phyloP scores from a whole-genome alignment of 2,888 invertebrate species.

The Rhorus exstirpatorius region DNA sequence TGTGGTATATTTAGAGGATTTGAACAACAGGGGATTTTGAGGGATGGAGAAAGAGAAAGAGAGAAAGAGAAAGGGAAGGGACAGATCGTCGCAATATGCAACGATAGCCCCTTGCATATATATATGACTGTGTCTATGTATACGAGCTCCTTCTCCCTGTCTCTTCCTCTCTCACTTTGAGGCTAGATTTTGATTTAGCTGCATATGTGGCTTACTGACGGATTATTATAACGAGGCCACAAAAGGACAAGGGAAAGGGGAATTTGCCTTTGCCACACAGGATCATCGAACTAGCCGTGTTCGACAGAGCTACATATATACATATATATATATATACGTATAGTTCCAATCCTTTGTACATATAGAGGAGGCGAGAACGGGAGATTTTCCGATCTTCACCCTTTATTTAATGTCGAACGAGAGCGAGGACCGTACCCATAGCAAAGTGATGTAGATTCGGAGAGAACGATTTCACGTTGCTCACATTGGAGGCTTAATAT shows the following conservation, averaged over 20 bases:
- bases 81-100: constrained; percentile 66
- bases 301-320: constrained; percentile 10
- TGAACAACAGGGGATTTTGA: constrained; percentile 54
- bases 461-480: constrained; percentile 4
- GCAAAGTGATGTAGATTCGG: constrained; percentile 1
- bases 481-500: background rate
- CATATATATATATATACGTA: constrained; percentile 3
- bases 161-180: constrained; percentile 58
- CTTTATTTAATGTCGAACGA: constrained; percentile 48
- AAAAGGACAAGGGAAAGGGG: constrained; percentile 62
- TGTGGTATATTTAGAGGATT: constrained; percentile 51
- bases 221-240: constrained; percentile 73
- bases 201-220: constrained; percentile 73
- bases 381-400: constrained; percentile 53
- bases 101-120: constrained; percentile 67
- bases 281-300: constrained; percentile 47
- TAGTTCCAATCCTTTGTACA: constrained; percentile 15
- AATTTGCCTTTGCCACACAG: constrained; percentile 32
- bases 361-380: background rate
- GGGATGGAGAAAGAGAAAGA: constrained; percentile 40
- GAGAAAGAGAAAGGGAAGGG: constrained; percentile 34
- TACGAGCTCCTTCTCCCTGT: constrained; percentile 45
- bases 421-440: constrained; percentile 1
- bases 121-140: constrained; percentile 48
- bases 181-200: constrained; percentile 69